Base-by-base conservation (phyloP, 2,797 vertebrate species). In the Eulemur rubriventer region DNA sequence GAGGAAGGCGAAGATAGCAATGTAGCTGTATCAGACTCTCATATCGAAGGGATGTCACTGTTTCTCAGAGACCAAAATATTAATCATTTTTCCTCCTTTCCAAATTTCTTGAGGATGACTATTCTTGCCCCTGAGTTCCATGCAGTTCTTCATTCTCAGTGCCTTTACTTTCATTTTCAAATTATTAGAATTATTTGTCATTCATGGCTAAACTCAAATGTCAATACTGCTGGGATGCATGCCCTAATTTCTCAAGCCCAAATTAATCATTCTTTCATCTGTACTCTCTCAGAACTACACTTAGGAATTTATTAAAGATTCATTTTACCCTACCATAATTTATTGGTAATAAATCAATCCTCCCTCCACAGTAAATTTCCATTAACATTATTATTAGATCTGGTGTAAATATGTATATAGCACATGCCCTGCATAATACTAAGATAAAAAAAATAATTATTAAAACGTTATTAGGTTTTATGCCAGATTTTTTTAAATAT, bases 241-340 rank as follows among this genome's bases (percentile, higher is more conserved):
- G 43, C 59, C 70, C 84, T 88, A 87, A 95, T 97, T 76, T 91
- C 91, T 73, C 59, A 93, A 93, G 26, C 65, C 48, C 72, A 91
- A 84, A 96, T 97, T 91, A 94, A 97, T 97, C 89, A 97, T 93
- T 79, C 50, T 96, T 97, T 87, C 75, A 95, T 93, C 72, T 88
- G 24, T 18, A 69, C 65, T 92, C 22, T 94, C 63, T 81, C 41
- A 95, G 55, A 79, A 89, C 35, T 72, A 67, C 5, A 70, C 2
- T 94, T 93, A 96, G 50, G 72, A 94, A 91, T 95, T 91, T 92
- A 85, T 87, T 95, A 95, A 89, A 93, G 52, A 96, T 97, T 96
- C 95, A 94, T 97, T 96, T 97, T 72, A 72, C 30, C 17, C 46
- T 70, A 83, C 11, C n/a, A 76, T 81, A 96, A 94, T 93, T 80